A percentile compares a stretch with the other conserved stretches of the same genome.
These are phyloP conservation scores for Lepus americanus DNA, from an alignment of 2,113 vertebrate species.

Conservation along the genomic window DNA sequence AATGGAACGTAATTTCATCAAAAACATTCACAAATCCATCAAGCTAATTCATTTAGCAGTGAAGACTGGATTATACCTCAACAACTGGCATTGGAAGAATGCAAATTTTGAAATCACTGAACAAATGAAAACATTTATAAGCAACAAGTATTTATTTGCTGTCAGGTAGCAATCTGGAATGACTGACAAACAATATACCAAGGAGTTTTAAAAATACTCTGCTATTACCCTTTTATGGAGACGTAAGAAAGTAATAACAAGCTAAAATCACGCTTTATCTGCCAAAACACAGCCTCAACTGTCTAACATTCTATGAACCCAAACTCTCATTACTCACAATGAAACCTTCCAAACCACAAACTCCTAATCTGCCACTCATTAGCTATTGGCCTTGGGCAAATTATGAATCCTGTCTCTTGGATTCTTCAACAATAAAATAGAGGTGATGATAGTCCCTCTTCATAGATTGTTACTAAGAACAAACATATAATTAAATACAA, in stretches of 20 bases:
- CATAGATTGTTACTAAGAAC: not conserved
- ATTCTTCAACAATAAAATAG: not conserved
- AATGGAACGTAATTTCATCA: conserved; percentile 55
- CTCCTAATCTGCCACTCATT: not conserved
- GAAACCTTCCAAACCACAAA: not conserved
- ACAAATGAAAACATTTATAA: conserved; percentile 61
- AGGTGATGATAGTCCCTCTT: not conserved
- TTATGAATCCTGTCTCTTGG: not conserved
- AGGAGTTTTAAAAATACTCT: not conserved
- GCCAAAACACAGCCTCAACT: not conserved
- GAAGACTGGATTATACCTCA: conserved; percentile 17
- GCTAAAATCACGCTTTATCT: conserved; percentile 22
- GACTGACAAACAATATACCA: conserved; percentile 31
- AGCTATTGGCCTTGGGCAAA: not conserved
- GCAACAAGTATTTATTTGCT: conserved; percentile 55
- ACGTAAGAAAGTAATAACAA: not conserved
- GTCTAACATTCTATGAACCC: not conserved
- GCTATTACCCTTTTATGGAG: not conserved
- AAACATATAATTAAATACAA: not conserved
- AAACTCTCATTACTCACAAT: conserved; percentile 42
- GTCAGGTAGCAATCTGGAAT: conserved; percentile 36
- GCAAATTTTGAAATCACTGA: conserved; percentile 38
- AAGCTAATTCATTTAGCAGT: conserved; percentile 45
- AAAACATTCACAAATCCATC: conserved; percentile 17
- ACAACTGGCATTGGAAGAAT: not conserved